Conservation (phyloP, 2,888 invertebrate species). For the Temnothorax ravouxi region DNA sequence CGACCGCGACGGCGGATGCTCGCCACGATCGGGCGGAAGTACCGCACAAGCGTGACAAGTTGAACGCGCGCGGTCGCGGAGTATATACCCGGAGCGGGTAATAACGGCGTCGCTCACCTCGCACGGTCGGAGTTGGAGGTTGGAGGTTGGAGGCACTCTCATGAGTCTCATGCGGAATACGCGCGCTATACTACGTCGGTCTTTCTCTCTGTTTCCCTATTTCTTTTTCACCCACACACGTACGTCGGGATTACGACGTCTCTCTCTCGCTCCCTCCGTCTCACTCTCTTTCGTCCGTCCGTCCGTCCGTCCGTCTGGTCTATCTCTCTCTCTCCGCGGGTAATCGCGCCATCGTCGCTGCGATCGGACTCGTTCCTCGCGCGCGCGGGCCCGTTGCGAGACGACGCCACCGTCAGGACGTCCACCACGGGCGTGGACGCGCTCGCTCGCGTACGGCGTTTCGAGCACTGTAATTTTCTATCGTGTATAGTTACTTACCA, state of each 20-base stretch:
- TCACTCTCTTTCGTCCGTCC: constrained; percentile 38
- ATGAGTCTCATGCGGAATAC: not conserved
- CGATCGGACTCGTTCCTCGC: constrained; percentile 72
- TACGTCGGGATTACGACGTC: constrained; percentile 7
- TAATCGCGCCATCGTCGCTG: constrained; percentile 74
- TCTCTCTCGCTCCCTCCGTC: constrained; percentile 48
- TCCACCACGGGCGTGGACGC: constrained; percentile 76
- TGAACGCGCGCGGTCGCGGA: constrained; percentile 31
- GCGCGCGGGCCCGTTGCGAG: constrained; percentile 76
- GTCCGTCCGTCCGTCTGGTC: too few relatives aligned
- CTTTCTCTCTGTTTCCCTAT: constrained; percentile 11
- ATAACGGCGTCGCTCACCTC: constrained; percentile 38
- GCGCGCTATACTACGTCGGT: not conserved
- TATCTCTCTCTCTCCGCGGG: constrained; percentile 60
- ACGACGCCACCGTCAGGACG: constrained; percentile 74
- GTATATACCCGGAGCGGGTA: not conserved
- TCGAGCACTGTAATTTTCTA: constrained; percentile 64
- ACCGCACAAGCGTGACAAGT: constrained; percentile 78
- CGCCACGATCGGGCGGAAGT: constrained; percentile 80
- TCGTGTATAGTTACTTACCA: constrained; percentile 90
- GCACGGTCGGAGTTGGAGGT: too few relatives aligned
- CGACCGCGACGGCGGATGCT: not conserved
- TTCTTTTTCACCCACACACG: constrained; percentile 24
- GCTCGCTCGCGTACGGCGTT: constrained; percentile 61
- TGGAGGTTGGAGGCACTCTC: not conserved